Evolutionary conservation across 2,888 invertebrate species (phyloP), one percentile per base, ranked within the genome.

Genomic region (Athalia circularis): DNA sequence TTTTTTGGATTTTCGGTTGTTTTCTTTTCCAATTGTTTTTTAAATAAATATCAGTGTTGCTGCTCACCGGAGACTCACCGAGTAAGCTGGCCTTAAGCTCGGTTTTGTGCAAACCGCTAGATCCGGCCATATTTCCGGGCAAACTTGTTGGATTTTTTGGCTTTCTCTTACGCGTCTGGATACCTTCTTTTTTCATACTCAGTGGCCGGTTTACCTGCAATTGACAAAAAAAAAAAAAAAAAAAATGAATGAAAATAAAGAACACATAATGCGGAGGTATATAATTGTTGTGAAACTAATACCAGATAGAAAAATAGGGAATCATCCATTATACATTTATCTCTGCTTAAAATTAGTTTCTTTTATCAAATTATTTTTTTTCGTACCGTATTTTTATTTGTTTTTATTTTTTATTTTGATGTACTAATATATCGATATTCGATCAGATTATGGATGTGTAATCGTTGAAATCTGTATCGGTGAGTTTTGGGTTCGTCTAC

Each of bases 101-200:
- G 85, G 85, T 85, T 84, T 90, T 90, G 83, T 89, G 88, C 52
- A 87, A 81, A 43, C 87, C 88, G 65, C 88, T 88, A 8, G 88
- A 84, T 47, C 89, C 87, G 4, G 87, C 85, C 52, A 84, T 65
- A 80, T 79, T 86, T 50, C 86, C 84, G 29, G 85, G 81, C 64
- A 89, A 85, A 5, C 81, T 86, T 5, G 88, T 81, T 50, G 90
- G 89, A 85, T 90, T 94, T 91, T 96, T 96, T 65, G 96, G 96
- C 89, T 99, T 98, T 81, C 99, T 93, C 91, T 99, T 99, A 82
- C 99, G 93, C 76, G 98, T 98, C 92, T 99, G 99, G 88, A 99
- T 99, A 67, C 98, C 98, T 84, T 99, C 99, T 91, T 99, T 99
- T 91, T 98, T 99, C 99, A 99, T 99, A 85, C 98, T 97, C 85